phyloP scores from a whole-genome alignment of 2,888 invertebrate species.

The Dryocosmus kuriphilus region DNA sequence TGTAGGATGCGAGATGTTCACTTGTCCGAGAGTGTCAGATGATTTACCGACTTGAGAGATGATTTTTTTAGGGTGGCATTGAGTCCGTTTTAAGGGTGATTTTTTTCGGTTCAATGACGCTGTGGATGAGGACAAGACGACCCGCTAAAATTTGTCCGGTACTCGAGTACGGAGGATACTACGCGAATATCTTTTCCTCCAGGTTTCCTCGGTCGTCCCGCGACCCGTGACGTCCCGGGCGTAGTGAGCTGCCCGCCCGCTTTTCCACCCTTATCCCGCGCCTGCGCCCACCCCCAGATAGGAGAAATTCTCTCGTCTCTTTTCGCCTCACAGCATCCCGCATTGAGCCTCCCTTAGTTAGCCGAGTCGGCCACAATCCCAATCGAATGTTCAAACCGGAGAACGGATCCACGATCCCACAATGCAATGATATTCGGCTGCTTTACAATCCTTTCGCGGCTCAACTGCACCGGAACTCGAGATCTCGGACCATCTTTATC shows the following conservation, averaged over 20 bases:
- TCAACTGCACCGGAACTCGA: conserved; percentile 29
- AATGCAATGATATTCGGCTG: conserved; percentile 45
- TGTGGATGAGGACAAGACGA: background rate
- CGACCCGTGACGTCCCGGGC: conserved; percentile 75
- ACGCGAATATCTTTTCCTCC: conserved; percentile 46
- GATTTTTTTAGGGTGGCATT: background rate
- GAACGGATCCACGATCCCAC: conserved; percentile 29
- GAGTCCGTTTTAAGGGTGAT: background rate
- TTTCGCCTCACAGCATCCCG: conserved; percentile 46
- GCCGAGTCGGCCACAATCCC: conserved; percentile 43
- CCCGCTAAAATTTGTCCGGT: conserved; percentile 40
- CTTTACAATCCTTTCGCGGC: conserved; percentile 39
- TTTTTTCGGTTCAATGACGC: background rate
- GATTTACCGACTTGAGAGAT: background rate
- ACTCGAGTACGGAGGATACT: conserved; percentile 43
- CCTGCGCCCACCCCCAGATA: conserved; percentile 67
- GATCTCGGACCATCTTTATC: conserved; percentile 24
- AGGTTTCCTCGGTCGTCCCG: conserved; percentile 66
- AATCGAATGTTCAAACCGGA: conserved; percentile 44
- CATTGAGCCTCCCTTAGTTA: conserved; percentile 36
- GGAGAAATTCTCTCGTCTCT: conserved; percentile 55
- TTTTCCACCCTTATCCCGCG: conserved; percentile 73
- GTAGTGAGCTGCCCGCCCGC: conserved; percentile 75
- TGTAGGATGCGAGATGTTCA: conserved; percentile 3
- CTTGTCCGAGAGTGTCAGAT: background rate